phyloP scores from a whole-genome alignment of 1,140 invertebrate genomes.

The Ridgeia piscesae region DNA sequence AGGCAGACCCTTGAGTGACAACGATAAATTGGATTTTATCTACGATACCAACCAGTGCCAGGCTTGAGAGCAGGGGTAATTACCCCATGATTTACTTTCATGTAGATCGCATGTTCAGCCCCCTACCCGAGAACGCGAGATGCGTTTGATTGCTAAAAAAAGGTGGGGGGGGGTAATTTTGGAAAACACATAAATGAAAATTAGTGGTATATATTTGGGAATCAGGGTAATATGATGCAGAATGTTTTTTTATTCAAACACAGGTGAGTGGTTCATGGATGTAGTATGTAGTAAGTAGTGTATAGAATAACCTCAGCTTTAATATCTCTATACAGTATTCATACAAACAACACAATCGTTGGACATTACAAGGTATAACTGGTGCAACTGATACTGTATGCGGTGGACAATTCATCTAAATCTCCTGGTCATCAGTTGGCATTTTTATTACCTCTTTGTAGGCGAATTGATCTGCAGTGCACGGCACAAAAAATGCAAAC shows the following conservation, averaged over 20 bases:
- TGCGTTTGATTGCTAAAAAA: too few species aligned
- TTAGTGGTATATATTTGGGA: background rate
- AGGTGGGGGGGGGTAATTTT: background rate
- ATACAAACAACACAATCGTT: background rate
- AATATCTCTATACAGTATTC: background rate
- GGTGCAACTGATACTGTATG: too few species aligned
- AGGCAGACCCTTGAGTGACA: background rate
- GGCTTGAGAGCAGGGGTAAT: too few species aligned
- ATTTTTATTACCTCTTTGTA: too few species aligned
- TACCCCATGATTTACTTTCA: too few species aligned
- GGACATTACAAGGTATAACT: background rate
- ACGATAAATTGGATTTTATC: conserved; percentile 6
- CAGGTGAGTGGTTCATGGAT: background rate
- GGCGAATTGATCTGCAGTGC: too few species aligned
- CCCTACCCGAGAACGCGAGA: too few species aligned
- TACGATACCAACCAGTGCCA: background rate
- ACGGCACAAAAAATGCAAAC: too few species aligned
- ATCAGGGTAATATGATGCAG: background rate
- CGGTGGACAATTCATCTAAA: too few species aligned
- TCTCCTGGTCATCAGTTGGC: too few species aligned
- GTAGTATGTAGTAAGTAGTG: background rate
- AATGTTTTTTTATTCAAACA: background rate
- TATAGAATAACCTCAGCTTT: background rate
- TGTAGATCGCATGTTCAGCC: too few species aligned
- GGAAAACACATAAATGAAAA: background rate